Evolutionary conservation across 2,113 vertebrate genomes (phyloP).

Genomic region (Paradisaea rubra): DNA sequence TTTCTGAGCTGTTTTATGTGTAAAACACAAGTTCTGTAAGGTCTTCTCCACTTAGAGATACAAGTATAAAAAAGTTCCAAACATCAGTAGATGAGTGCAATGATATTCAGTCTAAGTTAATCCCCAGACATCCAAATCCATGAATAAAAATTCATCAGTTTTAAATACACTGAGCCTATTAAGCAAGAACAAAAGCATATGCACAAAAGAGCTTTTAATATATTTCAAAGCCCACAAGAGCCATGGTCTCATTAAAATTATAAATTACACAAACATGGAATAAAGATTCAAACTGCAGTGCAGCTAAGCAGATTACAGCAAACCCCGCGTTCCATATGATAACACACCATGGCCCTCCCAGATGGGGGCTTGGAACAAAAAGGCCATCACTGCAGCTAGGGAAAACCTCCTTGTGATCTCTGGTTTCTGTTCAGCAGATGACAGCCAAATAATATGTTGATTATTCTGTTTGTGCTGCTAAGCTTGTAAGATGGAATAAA

Average conservation of each 20-base stretch:
- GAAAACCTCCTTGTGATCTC: constrained; percentile 92
- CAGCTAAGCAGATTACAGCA: constrained; percentile 98
- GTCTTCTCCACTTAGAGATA: constrained; percentile 42
- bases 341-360: constrained; percentile 92
- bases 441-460: constrained; percentile 88
- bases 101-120: constrained; percentile 79
- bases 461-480: constrained; percentile 91
- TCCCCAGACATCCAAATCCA: constrained; percentile 84
- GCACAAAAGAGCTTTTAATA: constrained; percentile 89
- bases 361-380: constrained; percentile 92
- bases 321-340: constrained; percentile 94
- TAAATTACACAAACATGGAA: constrained; percentile 98
- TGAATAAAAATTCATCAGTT: constrained; percentile 90
- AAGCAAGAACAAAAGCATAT: constrained; percentile 89
- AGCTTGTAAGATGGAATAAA: constrained; percentile 82
- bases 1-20: neutral
- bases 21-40: constrained; percentile 11
- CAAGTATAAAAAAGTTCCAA: constrained; percentile 67
- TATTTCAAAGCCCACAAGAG: constrained; percentile 92
- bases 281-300: constrained; percentile 89
- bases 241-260: constrained; percentile 92
- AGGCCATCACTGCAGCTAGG: constrained; percentile 78
- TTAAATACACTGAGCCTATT: constrained; percentile 93
- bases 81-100: constrained; percentile 71
- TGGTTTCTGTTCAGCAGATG: constrained; percentile 92